These are phyloP conservation scores for Mus caroli DNA, from an alignment of 2,797 vertebrate species.

Conservation along the genomic window DNA sequence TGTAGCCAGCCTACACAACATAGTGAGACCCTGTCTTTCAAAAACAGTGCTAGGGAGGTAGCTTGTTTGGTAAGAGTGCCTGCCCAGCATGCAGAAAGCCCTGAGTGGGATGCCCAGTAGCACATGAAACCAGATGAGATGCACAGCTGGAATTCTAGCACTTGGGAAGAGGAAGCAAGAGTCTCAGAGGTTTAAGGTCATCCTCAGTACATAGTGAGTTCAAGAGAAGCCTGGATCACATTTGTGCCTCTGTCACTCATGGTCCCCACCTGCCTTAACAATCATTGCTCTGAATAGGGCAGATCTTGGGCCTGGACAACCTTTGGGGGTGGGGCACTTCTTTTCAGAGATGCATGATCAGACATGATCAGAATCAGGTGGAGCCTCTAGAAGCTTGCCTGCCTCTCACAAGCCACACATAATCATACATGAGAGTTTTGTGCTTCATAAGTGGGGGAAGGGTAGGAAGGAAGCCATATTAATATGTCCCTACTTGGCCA, in stretches of 20 bases:
- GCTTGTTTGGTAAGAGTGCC: background rate
- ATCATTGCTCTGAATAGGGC: background rate
- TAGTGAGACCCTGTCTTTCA: background rate
- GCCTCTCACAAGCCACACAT: background rate
- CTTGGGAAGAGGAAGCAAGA: background rate
- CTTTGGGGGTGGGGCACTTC: background rate
- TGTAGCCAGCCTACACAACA: background rate
- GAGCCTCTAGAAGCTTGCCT: background rate
- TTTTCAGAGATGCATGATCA: background rate
- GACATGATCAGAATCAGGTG: background rate
- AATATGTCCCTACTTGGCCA: background rate
- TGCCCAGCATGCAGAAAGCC: background rate
- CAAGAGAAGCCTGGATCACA: background rate
- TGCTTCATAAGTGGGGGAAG: background rate
- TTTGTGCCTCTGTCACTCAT: background rate
- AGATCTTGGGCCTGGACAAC: background rate
- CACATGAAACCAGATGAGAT: background rate
- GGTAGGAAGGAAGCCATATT: background rate
- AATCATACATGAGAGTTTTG: background rate
- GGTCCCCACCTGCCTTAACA: background rate
- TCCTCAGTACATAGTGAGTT: background rate
- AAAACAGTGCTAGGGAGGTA: background rate
- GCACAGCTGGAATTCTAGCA: background rate
- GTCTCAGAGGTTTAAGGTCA: background rate
- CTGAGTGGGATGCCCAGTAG: background rate